These are phyloP conservation scores for Ecliptopera silaceata DNA, from an alignment of 2,888 invertebrate genomes.

Conservation along the genomic window DNA sequence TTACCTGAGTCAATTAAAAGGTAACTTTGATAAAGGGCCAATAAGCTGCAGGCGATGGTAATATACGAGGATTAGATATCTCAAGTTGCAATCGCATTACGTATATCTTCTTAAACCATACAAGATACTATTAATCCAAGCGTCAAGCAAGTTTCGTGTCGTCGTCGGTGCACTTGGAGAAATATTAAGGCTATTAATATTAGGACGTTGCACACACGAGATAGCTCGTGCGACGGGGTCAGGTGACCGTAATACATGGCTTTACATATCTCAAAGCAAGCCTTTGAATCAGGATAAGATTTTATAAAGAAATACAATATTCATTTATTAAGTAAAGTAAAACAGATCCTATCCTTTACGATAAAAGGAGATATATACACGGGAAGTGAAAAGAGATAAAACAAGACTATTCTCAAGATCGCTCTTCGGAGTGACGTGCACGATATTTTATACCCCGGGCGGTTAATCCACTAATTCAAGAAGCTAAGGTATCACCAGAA, in stretches of 20 bases:
- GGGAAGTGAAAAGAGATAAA: slow-evolving; percentile 20
- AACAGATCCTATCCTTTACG: slow-evolving; percentile 1
- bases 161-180: slow-evolving; percentile 63
- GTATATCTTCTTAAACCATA: slow-evolving; percentile 50
- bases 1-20: slow-evolving; percentile 11
- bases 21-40: slow-evolving; percentile 25
- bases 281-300: slow-evolving; percentile 31
- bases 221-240: slow-evolving; percentile 60
- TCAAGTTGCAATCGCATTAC: slow-evolving; percentile 30
- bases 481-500: slow-evolving; percentile 42
- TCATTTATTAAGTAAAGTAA: background rate
- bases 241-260: slow-evolving; percentile 64
- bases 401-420: slow-evolving; percentile 13
- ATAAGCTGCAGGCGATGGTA: slow-evolving; percentile 22
- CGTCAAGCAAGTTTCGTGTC: slow-evolving; percentile 68
- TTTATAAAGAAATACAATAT: slow-evolving; percentile 8
- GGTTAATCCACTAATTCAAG: slow-evolving; percentile 50
- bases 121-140: slow-evolving; percentile 59
- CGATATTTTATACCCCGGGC: slow-evolving; percentile 47
- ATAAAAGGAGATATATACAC: slow-evolving; percentile 5
- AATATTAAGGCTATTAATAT: slow-evolving; percentile 76
- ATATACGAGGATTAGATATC: slow-evolving; percentile 30
- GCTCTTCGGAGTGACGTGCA: slow-evolving; percentile 41
- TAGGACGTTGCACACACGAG: slow-evolving; percentile 70
- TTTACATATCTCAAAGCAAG: slow-evolving; percentile 41